phyloP scores from a whole-genome alignment of 2,797 vertebrate genomes.

The Capromys pilorides region DNA sequence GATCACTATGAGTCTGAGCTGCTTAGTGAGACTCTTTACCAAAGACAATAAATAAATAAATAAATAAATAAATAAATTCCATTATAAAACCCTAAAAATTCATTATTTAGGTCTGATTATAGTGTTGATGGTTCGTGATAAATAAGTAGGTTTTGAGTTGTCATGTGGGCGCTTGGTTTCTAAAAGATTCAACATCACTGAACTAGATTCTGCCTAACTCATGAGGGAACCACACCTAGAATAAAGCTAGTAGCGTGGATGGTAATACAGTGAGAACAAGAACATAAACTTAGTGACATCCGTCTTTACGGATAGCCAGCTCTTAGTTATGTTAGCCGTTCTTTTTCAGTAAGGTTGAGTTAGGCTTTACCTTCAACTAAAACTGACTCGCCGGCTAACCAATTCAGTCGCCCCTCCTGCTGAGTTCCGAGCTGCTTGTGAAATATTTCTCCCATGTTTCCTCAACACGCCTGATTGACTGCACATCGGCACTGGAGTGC shows the following conservation, averaged over 20 bases:
- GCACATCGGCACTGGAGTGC: background rate
- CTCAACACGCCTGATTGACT: background rate
- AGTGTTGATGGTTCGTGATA: background rate
- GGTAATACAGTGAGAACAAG: background rate
- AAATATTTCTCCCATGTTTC: slow-evolving; percentile 1
- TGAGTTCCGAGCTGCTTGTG: background rate
- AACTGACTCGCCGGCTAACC: background rate
- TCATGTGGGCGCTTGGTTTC: background rate
- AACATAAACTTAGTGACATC: background rate
- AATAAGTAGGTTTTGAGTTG: background rate
- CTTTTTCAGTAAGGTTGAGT: background rate
- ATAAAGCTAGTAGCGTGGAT: background rate
- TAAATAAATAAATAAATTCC: too few species aligned
- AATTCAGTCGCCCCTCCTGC: background rate
- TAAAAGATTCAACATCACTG: background rate
- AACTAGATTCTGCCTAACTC: background rate
- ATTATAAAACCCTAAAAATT: background rate
- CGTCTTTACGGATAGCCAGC: background rate
- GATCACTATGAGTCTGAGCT: too few species aligned
- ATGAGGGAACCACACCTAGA: background rate
- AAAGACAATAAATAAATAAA: too few species aligned
- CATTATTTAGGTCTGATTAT: background rate
- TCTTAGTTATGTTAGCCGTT: background rate
- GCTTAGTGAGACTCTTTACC: too few species aligned
- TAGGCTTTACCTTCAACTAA: slow-evolving; percentile 44